Base-by-base conservation (phyloP, 2,113 vertebrate genomes). In the Dasyornis broadbenti region DNA sequence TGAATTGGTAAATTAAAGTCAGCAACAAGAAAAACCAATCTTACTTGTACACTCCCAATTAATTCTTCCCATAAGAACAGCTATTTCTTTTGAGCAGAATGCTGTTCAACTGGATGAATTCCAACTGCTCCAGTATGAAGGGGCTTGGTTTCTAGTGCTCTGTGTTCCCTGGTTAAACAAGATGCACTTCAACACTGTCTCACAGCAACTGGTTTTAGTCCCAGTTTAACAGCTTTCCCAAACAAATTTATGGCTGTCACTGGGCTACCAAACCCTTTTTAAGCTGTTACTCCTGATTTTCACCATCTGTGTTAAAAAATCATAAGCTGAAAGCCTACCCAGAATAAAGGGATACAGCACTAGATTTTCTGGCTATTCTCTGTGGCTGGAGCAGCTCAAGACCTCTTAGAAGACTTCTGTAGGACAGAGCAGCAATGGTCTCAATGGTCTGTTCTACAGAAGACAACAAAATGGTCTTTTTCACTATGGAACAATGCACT, bases 91-190 rank as follows among this genome's bases (percentile, higher is more conserved):
- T 65, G 53, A 89, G 31, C 65, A 0, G 0, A 68, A 60, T 57
- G 45, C 26, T 56, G 23, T 71, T 82, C 5, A 5, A 21, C n/a
- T 49, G 37, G 8, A 69, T 50, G n/a, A 72, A 53, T 35, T 47
- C 83, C 53, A 69, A n/a, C 19, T 2, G 2, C 13, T 60, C 4
- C 39, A 44, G 53, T 64, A 56, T 57, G 33, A 88, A 84, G 31
- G 39, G 14, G 2, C 19, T 52, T 68, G 17, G 15, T 71, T 86
- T 66, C 65, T 44, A 60, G 53, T 9, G 69, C 47, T 73, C 5
- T 17, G 6, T 3, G 6, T 11, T 54, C 22, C 31, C 23, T 0
- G 0, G 13, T 57, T 57, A 45, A 37, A 68, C 16, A 50, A 75
- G 56, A 59, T 68, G 22, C 11, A n/a, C 44, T 75, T 57, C 52